Evolutionary conservation across 2,888 invertebrate genomes (phyloP).

Genomic region (Muschampia plurimacula): DNA sequence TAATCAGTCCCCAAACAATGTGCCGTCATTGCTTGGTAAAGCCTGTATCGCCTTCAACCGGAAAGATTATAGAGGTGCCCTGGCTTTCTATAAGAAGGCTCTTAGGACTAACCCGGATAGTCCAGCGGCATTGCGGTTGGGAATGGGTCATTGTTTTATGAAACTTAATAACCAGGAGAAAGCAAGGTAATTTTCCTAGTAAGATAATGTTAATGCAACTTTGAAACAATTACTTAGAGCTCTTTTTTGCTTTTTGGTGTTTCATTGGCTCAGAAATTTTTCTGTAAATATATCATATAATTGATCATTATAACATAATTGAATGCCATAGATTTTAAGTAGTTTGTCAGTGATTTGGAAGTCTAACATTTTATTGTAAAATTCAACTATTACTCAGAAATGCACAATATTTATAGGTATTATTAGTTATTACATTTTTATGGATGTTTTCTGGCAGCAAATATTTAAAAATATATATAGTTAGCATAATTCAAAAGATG

Average conservation of each 20-base stretch:
- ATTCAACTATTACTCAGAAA: no score
- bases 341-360: no score
- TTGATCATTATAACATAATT: no score
- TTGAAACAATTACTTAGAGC: neutral
- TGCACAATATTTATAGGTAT: no score
- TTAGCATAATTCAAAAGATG: no score
- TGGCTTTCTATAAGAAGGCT: conserved; percentile 99
- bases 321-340: no score
- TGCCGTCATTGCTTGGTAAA: conserved; percentile 98
- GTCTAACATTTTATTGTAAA: no score
- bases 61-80: conserved; percentile 97
- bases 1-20: conserved; percentile 97
- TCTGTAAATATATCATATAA: no score
- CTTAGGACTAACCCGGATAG: conserved; percentile 98
- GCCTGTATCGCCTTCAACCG: conserved; percentile 99
- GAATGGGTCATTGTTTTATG: conserved; percentile 99
- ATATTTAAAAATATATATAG: no score
- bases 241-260: no score
- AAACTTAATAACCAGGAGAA: conserved; percentile 98
- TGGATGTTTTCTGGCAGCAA: neutral
- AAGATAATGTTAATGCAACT: neutral
- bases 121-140: conserved; percentile 97
- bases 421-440: no score
- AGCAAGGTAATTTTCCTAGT: conserved; percentile 87
- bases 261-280: no score